Base-by-base conservation (phyloP, 1,140 invertebrate genomes). In the Caenorhabditis remanei region DNA sequence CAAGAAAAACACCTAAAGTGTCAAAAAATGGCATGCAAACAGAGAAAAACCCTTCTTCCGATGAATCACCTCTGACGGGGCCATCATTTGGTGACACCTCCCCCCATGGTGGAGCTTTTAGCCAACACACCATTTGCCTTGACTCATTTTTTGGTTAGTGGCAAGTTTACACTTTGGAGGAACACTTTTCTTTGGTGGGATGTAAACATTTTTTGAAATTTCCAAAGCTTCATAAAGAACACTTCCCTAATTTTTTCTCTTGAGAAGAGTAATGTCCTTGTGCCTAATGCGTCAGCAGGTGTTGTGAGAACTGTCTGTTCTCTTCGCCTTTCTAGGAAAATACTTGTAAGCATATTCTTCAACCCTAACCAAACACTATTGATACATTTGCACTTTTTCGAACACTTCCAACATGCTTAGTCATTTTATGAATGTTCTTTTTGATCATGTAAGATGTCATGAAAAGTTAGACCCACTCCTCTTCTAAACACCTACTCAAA, bases 21-120 rank as follows among this genome's bases (percentile, higher is more conserved):
- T 79, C 71, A 79, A 79, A 79, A 79, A 79, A 79, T 79, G 71
- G 71, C 71, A 79, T 79, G 71, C 71, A 79, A 79, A 79, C 53
- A 79, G 71, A 79, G 71, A 11, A 11, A 79, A 71, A 41, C 41
- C 19, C 24, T 71, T 46, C 46, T 71, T 46, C 67, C 41, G 40
- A 50, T 79, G 71, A 79, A 9, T 79, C 71, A 79, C 71, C 43
- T 79, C 14, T 43, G 11, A n/a, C 40, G 8, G 71, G 46, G 8
- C 71, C 71, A 79, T 79, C 71, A 79, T 79, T 79, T 79, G 71
- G 71, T 79, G 71, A 79, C 71, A 79, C 71, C 46, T 79, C 46
- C 16, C 24, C 32, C 32, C 2, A 32, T 11, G 24, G 7, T 71
- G 67, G 14, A 3, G 14, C 6, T n/a, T 32, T 32, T 32, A 32